Conservation (phyloP, 1,140 invertebrate genomes). For the Oscheius sp. region DNA sequence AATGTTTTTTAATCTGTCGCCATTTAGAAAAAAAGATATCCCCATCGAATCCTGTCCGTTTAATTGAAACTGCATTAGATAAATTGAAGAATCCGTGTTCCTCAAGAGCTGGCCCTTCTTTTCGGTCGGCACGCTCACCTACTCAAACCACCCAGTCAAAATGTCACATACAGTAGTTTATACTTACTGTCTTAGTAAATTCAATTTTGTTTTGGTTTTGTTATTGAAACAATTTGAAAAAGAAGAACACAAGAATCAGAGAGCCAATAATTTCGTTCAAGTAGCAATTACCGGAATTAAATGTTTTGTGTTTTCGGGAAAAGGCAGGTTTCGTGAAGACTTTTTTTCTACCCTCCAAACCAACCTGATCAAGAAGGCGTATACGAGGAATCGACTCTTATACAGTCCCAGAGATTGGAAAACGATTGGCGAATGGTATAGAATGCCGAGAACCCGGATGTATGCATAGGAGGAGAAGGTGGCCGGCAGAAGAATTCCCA, state of each 20-base stretch:
- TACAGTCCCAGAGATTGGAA: conserved; percentile 60
- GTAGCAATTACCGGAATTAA: neutral
- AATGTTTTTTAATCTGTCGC: neutral
- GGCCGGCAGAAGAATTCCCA: conserved; percentile 56
- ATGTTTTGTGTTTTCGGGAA: neutral
- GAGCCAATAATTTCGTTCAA: neutral
- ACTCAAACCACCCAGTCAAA: too few relatives aligned
- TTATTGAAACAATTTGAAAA: conserved; percentile 21
- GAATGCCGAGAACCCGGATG: conserved; percentile 56
- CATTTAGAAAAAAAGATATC: too few relatives aligned
- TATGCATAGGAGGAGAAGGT: conserved; percentile 57
- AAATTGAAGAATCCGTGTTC: too few relatives aligned
- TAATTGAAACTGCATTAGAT: too few relatives aligned
- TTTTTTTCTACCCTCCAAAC: neutral
- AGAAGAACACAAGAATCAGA: too few relatives aligned
- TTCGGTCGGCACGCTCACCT: too few relatives aligned
- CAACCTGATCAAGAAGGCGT: conserved; percentile 55
- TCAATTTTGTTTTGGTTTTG: too few relatives aligned
- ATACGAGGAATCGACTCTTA: conserved; percentile 58
- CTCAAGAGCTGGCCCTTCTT: too few relatives aligned
- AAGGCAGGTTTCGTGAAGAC: neutral
- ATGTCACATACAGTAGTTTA: too few relatives aligned
- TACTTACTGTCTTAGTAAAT: too few relatives aligned
- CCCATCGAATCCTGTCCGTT: too few relatives aligned
- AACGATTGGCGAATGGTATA: conserved; percentile 59